Evolutionary conservation across 2,797 vertebrate species (phyloP).

Genomic region (Sarcophilus harrisii): DNA sequence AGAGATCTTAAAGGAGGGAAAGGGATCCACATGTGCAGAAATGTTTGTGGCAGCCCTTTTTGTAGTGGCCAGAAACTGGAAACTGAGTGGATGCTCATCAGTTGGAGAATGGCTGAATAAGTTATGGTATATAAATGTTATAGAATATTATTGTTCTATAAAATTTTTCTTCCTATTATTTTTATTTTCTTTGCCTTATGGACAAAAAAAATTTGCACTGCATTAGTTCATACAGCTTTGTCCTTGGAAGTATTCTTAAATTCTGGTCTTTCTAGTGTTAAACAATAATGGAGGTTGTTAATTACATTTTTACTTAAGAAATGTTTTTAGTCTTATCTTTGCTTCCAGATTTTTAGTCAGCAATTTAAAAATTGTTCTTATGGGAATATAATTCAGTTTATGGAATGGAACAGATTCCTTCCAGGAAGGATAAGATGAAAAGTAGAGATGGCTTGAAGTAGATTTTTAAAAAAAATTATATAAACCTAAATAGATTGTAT

Average conservation of each 20-base stretch:
- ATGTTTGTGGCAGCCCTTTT: too few species aligned
- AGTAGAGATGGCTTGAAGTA: neutral
- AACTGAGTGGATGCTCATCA: too few species aligned
- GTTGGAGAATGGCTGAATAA: too few species aligned
- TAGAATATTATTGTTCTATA: too few species aligned
- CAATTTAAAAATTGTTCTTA: neutral
- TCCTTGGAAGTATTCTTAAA: neutral
- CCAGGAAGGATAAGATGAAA: neutral
- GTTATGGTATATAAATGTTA: too few species aligned
- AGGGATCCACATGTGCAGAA: too few species aligned
- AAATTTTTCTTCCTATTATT: neutral
- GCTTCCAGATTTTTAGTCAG: neutral
- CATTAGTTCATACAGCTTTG: neutral
- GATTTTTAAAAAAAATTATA: neutral
- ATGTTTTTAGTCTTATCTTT: neutral
- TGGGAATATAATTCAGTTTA: neutral
- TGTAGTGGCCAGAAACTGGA: too few species aligned
- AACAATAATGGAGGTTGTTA: neutral
- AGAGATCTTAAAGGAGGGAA: too few species aligned
- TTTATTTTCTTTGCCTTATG: neutral
- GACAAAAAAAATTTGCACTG: neutral
- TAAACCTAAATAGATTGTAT: neutral
- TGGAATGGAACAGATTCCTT: neutral
- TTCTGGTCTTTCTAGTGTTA: neutral
- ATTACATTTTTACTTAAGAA: neutral